These are phyloP conservation scores for Muschampia plurimacula DNA, from an alignment of 2,888 invertebrate genomes.

Conservation along the genomic window DNA sequence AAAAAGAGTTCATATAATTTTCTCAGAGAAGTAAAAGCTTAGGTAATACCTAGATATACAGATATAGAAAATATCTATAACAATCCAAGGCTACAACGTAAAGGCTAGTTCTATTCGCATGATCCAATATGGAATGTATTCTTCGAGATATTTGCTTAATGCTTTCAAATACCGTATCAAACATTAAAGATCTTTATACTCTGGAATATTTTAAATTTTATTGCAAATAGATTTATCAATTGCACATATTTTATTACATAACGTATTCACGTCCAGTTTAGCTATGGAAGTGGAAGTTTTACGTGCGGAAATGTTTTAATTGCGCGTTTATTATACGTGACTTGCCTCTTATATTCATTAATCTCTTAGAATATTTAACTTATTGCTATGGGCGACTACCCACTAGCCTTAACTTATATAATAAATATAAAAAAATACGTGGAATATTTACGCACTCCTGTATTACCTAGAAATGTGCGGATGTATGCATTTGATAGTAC, in stretches of 20 bases:
- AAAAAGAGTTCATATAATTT: no score
- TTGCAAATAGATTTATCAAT: constrained; percentile 27
- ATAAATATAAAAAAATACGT: not conserved
- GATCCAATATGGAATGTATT: not conserved
- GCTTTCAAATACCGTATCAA: constrained; percentile 13
- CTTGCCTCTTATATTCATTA: constrained; percentile 44
- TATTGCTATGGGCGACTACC: constrained; percentile 14
- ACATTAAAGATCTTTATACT: constrained; percentile 33
- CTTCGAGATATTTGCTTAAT: constrained; percentile 11
- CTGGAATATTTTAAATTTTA: constrained; percentile 33
- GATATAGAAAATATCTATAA: no score
- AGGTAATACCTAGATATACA: no score
- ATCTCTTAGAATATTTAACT: constrained; percentile 36
- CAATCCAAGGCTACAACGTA: not conserved
- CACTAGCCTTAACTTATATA: constrained; percentile 5
- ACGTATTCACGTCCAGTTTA: constrained; percentile 34
- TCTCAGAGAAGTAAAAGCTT: no score
- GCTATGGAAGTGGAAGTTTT: constrained; percentile 50
- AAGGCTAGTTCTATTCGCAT: not conserved
- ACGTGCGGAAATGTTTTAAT: constrained; percentile 46
- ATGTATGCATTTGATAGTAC: not conserved
- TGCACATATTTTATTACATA: constrained; percentile 35
- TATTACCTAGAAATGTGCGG: not conserved
- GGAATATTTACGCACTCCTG: not conserved
- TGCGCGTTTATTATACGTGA: constrained; percentile 45